Evolutionary conservation across 1,140 invertebrate genomes (phyloP).

Genomic region (Aphaenogaster rudis): DNA sequence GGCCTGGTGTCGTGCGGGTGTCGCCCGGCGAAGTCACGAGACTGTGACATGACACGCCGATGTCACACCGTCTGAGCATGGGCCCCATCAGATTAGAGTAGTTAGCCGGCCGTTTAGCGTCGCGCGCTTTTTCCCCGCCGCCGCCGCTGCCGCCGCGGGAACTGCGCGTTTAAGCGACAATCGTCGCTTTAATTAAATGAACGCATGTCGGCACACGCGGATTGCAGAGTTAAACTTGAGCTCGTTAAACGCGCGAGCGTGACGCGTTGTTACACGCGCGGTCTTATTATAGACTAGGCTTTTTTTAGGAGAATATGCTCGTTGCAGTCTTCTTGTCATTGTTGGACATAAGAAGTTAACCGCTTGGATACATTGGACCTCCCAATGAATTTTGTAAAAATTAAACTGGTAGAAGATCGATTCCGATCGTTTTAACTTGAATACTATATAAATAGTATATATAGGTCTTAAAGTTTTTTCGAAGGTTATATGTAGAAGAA

Average conservation of each 20-base stretch:
- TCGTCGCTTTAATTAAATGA: slow-evolving; percentile 54
- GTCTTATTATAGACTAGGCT: slow-evolving; percentile 30
- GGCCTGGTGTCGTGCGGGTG: slow-evolving; percentile 59
- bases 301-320: background rate
- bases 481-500: background rate
- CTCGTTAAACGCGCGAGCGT: slow-evolving; percentile 43
- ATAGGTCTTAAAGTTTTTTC: background rate
- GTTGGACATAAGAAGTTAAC: background rate
- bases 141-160: background rate
- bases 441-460: too few relatives aligned
- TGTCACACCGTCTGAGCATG: slow-evolving; percentile 68
- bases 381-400: background rate
- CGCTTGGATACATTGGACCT: background rate
- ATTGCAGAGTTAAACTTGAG: slow-evolving; percentile 46
- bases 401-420: background rate
- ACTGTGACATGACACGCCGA: slow-evolving; percentile 65
- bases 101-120: slow-evolving; percentile 66
- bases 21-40: slow-evolving; percentile 66
- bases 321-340: background rate
- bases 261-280: slow-evolving; percentile 10
- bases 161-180: slow-evolving; percentile 57
- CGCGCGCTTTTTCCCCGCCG: slow-evolving; percentile 11
- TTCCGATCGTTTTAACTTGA: background rate
- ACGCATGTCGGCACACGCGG: slow-evolving; percentile 21
- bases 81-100: slow-evolving; percentile 66